Conservation (phyloP, 2,888 invertebrate species). For the Polia nebulosa region DNA sequence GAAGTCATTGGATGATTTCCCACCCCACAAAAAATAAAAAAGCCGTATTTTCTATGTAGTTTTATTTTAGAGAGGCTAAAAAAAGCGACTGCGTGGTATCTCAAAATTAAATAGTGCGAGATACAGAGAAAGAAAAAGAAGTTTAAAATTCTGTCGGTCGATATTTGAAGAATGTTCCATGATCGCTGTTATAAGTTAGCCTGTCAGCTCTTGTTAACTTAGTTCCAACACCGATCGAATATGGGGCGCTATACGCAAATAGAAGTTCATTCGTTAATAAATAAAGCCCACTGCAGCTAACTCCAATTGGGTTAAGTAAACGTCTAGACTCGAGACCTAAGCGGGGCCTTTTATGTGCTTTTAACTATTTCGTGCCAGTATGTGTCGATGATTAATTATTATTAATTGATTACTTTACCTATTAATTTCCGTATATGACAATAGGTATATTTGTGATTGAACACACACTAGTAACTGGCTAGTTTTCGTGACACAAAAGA, state of each 20-base stretch:
- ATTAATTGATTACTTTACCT: constrained; percentile 7
- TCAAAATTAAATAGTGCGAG: neutral
- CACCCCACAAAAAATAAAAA: no score
- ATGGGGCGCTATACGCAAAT: constrained; percentile 19
- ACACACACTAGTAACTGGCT: neutral
- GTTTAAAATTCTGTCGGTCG: neutral
- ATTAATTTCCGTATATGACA: constrained; percentile 6
- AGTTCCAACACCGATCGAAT: constrained; percentile 22
- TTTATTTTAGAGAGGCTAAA: neutral
- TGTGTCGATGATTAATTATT: constrained; percentile 21
- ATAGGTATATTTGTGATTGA: neutral
- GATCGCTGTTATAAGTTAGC: neutral
- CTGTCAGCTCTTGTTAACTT: neutral
- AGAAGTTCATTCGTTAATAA: constrained; percentile 6
- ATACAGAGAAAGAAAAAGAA: neutral
- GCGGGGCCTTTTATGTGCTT: neutral
- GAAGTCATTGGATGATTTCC: no score
- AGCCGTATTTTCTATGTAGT: neutral
- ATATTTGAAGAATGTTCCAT: neutral
- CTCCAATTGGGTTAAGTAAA: constrained; percentile 23
- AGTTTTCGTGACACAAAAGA: neutral
- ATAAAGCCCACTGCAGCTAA: constrained; percentile 21
- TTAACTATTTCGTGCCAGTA: neutral
- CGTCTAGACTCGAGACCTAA: neutral
- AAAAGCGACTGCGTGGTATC: neutral